These are phyloP conservation scores for Ophioninae sp. DNA, from an alignment of 2,888 invertebrate species.

Conservation along the genomic window DNA sequence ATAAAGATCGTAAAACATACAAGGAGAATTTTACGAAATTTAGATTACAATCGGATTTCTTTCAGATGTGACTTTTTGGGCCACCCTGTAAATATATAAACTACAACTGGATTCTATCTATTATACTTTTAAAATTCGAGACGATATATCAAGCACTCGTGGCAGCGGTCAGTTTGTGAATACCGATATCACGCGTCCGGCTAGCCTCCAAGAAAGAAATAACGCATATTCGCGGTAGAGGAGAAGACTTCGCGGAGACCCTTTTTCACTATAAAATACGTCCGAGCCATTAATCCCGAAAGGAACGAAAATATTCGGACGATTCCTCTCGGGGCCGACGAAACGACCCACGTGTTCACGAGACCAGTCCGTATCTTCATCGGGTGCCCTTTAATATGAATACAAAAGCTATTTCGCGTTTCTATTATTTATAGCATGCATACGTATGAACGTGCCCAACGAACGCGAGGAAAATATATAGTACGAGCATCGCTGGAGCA, in stretches of 20 bases:
- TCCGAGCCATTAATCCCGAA: slow-evolving; percentile 81
- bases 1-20: not conserved
- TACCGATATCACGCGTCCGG: slow-evolving; percentile 40
- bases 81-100: slow-evolving; percentile 13
- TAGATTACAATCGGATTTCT: not conserved
- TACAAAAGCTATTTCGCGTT: slow-evolving; percentile 78
- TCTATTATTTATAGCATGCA: slow-evolving; percentile 78
- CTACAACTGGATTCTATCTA: slow-evolving; percentile 66
- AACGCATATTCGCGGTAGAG: slow-evolving; percentile 7
- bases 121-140: slow-evolving; percentile 78
- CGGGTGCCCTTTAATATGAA: slow-evolving; percentile 78
- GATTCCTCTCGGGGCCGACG: slow-evolving; percentile 65
- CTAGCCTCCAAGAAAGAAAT: slow-evolving; percentile 47
- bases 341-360: slow-evolving; percentile 67
- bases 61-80: not conserved
- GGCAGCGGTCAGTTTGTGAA: slow-evolving; percentile 76
- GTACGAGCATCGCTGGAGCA: slow-evolving; percentile 47
- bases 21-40: not conserved
- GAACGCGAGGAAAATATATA: slow-evolving; percentile 32
- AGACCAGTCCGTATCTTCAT: slow-evolving; percentile 13
- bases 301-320: slow-evolving; percentile 78
- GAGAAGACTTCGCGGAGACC: slow-evolving; percentile 28
- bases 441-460: slow-evolving; percentile 57
- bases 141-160: slow-evolving; percentile 74
- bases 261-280: slow-evolving; percentile 79